A percentile compares a stretch with the other conserved stretches of the same genome.
These are phyloP conservation scores for Lordiphosa stackelbergi DNA, from an alignment of 1,140 invertebrate genomes.

Conservation along the genomic window DNA sequence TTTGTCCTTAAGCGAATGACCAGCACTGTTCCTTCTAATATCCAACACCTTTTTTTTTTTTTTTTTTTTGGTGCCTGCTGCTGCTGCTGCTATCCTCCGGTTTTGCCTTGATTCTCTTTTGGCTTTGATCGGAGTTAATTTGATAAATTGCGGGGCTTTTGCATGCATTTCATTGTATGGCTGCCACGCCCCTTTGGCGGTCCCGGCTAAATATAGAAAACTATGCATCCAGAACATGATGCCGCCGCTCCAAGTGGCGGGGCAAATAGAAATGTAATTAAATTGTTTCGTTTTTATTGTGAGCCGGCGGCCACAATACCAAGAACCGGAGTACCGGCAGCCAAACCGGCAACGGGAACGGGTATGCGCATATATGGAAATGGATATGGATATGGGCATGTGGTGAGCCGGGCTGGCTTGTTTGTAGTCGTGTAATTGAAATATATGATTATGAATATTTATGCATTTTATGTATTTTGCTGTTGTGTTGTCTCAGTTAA, in stretches of 20 bases:
- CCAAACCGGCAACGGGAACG: too few relatives aligned
- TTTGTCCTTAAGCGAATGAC: too few relatives aligned
- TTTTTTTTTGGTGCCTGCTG: background rate
- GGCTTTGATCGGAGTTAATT: slow-evolving; percentile 61
- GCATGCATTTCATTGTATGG: slow-evolving; percentile 35
- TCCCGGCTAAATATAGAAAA: slow-evolving; percentile 50
- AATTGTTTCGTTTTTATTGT: slow-evolving; percentile 67
- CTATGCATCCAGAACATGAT: slow-evolving; percentile 31
- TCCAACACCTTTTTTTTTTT: slow-evolving; percentile 30
- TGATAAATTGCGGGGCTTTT: slow-evolving; percentile 67
- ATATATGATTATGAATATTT: slow-evolving; percentile 77
- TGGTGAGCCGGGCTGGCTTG: slow-evolving; percentile 9
- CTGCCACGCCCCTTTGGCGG: slow-evolving; percentile 45
- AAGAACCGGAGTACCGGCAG: background rate
- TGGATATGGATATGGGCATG: background rate
- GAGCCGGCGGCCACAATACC: slow-evolving; percentile 34
- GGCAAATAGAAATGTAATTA: slow-evolving; percentile 67
- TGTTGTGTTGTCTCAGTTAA: slow-evolving; percentile 30
- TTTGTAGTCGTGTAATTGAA: slow-evolving; percentile 65
- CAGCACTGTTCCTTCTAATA: slow-evolving; percentile 21
- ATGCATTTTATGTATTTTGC: slow-evolving; percentile 45
- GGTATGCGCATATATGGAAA: background rate
- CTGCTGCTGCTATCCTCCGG: background rate
- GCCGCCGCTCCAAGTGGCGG: background rate
- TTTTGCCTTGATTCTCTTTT: slow-evolving; percentile 14